Evolutionary conservation across 2,888 invertebrate species (phyloP).

Genomic region (Dastarcus helophoroides): DNA sequence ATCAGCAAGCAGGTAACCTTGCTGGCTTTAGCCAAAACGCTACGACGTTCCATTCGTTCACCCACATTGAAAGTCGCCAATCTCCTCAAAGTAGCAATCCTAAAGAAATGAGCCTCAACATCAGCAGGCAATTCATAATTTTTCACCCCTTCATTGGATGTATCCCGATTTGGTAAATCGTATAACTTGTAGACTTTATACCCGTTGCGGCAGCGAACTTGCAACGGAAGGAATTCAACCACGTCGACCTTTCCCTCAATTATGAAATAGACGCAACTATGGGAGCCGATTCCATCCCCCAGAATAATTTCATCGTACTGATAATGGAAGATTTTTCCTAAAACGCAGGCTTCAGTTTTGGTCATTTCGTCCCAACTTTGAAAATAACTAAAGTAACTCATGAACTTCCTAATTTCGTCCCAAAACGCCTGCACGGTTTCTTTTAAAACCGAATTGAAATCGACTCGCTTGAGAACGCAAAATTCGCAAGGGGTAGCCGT

Average conservation of each 20-base stretch:
- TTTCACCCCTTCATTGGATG: too few species aligned
- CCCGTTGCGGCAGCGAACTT: background rate
- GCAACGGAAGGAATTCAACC: background rate
- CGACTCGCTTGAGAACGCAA: slow-evolving; percentile 47
- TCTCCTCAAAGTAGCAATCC: slow-evolving; percentile 40
- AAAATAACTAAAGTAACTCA: slow-evolving; percentile 53
- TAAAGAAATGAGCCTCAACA: slow-evolving; percentile 12
- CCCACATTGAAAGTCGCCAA: slow-evolving; percentile 60
- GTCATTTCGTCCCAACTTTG: slow-evolving; percentile 47
- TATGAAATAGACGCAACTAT: slow-evolving; percentile 11
- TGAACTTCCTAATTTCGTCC: slow-evolving; percentile 47
- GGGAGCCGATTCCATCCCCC: slow-evolving; percentile 41
- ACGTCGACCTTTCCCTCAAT: background rate
- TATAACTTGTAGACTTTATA: too few species aligned
- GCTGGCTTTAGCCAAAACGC: slow-evolving; percentile 49
- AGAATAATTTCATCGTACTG: slow-evolving; percentile 43
- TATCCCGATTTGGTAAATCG: background rate
- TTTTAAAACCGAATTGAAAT: slow-evolving; percentile 50
- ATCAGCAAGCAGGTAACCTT: slow-evolving; percentile 54
- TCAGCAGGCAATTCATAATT: background rate
- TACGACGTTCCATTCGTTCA: slow-evolving; percentile 49
- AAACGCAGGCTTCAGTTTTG: slow-evolving; percentile 52
- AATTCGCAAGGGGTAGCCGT: slow-evolving; percentile 54
- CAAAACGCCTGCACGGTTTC: slow-evolving; percentile 48
- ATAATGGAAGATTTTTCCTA: slow-evolving; percentile 49